These are phyloP conservation scores for Anoplius nigerrimus DNA, from an alignment of 2,888 invertebrate species.

Conservation along the genomic window DNA sequence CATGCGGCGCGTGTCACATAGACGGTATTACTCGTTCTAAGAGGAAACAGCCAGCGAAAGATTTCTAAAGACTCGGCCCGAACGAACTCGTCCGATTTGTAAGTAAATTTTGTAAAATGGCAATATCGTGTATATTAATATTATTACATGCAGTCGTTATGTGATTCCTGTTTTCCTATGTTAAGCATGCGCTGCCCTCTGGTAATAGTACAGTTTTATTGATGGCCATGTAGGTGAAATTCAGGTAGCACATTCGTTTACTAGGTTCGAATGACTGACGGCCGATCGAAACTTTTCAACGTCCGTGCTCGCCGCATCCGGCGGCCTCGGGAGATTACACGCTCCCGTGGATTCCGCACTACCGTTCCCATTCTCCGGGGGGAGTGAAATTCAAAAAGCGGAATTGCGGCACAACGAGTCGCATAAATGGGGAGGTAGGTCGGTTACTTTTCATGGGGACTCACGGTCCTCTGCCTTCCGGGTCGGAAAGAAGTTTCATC, in stretches of 20 bases:
- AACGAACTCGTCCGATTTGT: no score
- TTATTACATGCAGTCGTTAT: no score
- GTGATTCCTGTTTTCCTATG: no score
- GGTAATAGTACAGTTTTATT: no score
- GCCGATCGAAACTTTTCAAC: not conserved
- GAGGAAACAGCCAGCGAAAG: not conserved
- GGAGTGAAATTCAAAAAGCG: slow-evolving; percentile 58
- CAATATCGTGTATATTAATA: no score
- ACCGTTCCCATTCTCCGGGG: slow-evolving; percentile 30
- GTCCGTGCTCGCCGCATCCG: not conserved
- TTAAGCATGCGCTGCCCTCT: no score
- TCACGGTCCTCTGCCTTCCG: not conserved
- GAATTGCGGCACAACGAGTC: slow-evolving; percentile 67
- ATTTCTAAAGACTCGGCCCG: not conserved
- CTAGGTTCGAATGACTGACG: not conserved
- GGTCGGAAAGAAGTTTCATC: slow-evolving; percentile 17
- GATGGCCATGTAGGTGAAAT: no score
- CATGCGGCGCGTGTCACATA: no score
- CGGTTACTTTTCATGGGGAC: slow-evolving; percentile 40
- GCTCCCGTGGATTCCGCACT: slow-evolving; percentile 37
- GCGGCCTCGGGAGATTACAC: slow-evolving; percentile 52
- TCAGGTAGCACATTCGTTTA: not conserved
- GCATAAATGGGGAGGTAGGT: slow-evolving; percentile 42
- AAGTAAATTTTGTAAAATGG: no score
- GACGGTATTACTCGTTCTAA: no score